Base-by-base conservation (phyloP, 1,140 invertebrate species). In the Araneus ventricosus region DNA sequence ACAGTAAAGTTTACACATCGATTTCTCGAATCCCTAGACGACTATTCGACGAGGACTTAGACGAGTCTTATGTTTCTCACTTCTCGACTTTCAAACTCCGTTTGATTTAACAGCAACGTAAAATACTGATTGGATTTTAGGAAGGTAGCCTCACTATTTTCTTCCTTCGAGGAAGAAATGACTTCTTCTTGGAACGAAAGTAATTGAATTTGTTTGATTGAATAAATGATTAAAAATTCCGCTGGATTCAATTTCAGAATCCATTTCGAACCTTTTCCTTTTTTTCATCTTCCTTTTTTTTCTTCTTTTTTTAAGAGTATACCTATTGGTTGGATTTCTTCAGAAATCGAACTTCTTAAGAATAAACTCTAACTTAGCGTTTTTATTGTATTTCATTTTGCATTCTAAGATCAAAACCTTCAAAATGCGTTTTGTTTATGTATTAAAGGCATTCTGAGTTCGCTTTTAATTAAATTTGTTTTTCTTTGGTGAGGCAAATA, bases 121-220 rank as follows among this genome's bases (percentile, higher is more conserved):
- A 75, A 75, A 75, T 75, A 20, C 10, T 14, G 34, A 75, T 75
- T 75, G 30, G 70, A 75, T 75, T 75, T 75, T 5, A 37, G 30
- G 37, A 75, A 34, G 34, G 27, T 75, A 22, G 30, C 10, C 45
- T 52, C 41, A 45, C 41, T 8, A 8, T 45, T 45, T 52, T 52
- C 10, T 14, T 75, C 30, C 30, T 75, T 10, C 2, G 14, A 5
- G 30, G 70, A 75, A 75, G 17, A 37, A 63, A 63, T 63, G 59
- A 63, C 22, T 52, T 52, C 10, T 75, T 75, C 20, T 34, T 27
- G 22, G 30, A 34, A 75, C 27, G 34, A 75, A 67, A 75, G 30
- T 75, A 75, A 75, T 75, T 75, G 70, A 75, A 75, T 75, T 75
- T 75, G 70, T 75, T 75, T 75, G 70, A 75, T 75, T 75, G 70